A percentile compares a stretch with the other conserved stretches of the same genome.
phyloP scores from a whole-genome alignment of 1,140 invertebrate genomes.

The Drosophila grimshawi region DNA sequence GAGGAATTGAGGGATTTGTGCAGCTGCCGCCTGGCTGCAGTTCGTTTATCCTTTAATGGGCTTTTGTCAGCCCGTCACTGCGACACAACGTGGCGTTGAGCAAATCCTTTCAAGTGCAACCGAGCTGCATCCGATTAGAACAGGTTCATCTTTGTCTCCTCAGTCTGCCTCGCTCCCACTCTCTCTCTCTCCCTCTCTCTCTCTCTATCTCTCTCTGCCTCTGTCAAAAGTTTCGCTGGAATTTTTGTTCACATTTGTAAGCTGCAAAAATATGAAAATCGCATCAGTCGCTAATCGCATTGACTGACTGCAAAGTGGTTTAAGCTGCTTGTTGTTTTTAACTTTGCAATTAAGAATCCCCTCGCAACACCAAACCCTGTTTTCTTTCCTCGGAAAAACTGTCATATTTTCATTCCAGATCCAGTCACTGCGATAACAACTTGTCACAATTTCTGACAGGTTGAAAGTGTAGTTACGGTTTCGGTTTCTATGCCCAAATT shows the following conservation, averaged over 20 bases:
- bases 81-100: constrained; percentile 20
- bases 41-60: constrained; percentile 76
- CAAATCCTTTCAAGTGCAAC: constrained; percentile 82
- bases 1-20: constrained; percentile 28
- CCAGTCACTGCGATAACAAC: constrained; percentile 63
- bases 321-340: constrained; percentile 77
- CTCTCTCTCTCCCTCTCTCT: neutral
- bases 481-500: neutral
- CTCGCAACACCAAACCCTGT: constrained; percentile 34
- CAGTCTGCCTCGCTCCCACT: constrained; percentile 43
- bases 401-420: constrained; percentile 55
- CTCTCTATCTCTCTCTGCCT: neutral
- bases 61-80: constrained; percentile 63
- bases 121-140: constrained; percentile 81
- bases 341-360: constrained; percentile 72
- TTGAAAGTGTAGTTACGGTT: constrained; percentile 19
- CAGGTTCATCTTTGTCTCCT: constrained; percentile 72
- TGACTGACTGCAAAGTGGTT: constrained; percentile 66
- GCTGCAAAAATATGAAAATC: constrained; percentile 51
- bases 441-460: constrained; percentile 75
- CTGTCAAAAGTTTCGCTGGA: constrained; percentile 55
- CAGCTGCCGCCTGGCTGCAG: constrained; percentile 45
- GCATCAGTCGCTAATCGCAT: constrained; percentile 66
- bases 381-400: constrained; percentile 65
- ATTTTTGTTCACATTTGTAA: constrained; percentile 44